A percentile compares a stretch with the other conserved stretches of the same genome.
These are phyloP conservation scores for Acipenser oxyrinchus DNA, from an alignment of 2,797 vertebrate species.

Conservation along the genomic window DNA sequence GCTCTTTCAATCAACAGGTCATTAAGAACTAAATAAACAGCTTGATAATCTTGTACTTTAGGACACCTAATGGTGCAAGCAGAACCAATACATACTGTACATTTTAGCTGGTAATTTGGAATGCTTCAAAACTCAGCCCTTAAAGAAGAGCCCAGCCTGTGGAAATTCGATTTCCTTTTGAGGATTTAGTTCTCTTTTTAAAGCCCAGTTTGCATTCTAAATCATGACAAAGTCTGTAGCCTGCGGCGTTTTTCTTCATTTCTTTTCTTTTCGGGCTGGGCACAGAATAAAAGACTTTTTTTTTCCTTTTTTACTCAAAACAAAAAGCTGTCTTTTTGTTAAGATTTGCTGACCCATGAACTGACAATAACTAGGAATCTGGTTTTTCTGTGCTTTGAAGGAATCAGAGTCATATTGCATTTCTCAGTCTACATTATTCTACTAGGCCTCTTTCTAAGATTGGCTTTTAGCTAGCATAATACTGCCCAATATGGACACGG, in stretches of 20 bases:
- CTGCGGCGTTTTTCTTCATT: conserved; percentile 47
- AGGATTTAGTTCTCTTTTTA: conserved; percentile 35
- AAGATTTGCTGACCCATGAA: conserved; percentile 61
- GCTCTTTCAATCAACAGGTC: no score
- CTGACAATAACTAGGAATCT: conserved; percentile 51
- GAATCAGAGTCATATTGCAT: conserved; percentile 42
- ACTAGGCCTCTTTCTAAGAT: conserved; percentile 3
- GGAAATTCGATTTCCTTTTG: conserved; percentile 14
- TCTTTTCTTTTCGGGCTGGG: conserved; percentile 41
- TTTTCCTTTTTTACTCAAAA: conserved; percentile 48
- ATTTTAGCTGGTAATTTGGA: background rate
- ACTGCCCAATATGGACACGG: background rate
- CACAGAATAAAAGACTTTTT: conserved; percentile 47
- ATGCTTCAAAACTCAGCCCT: no score
- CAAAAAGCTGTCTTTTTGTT: conserved; percentile 59
- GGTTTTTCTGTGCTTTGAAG: conserved; percentile 41
- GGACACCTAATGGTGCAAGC: background rate
- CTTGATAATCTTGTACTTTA: background rate
- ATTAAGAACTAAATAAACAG: background rate
- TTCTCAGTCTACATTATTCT: conserved; percentile 34
- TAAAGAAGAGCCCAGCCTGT: background rate
- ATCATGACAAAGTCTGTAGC: conserved; percentile 51
- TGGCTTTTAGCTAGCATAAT: background rate
- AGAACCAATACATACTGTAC: conserved; percentile 20
- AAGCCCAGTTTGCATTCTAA: conserved; percentile 25